phyloP scores from a whole-genome alignment of 1,140 invertebrate species.

The Pachypsylla venusta region DNA sequence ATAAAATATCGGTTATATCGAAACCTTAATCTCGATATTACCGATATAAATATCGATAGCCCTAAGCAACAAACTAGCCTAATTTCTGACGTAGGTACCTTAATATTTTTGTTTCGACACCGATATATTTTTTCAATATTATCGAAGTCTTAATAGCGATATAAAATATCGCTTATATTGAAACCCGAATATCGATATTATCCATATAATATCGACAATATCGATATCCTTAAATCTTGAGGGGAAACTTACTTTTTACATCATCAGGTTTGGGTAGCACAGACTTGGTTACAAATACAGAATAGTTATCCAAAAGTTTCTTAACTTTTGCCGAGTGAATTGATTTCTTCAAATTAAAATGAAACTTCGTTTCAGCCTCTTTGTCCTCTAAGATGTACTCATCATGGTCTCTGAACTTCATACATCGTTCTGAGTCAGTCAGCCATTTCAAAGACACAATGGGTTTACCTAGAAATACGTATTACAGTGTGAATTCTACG shows the following conservation, averaged over 20 bases:
- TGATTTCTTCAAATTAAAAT: conserved; percentile 31
- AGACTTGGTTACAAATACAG: conserved; percentile 30
- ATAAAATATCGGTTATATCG: no score
- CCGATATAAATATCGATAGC: no score
- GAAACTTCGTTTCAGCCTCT: conserved; percentile 30
- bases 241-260: conserved; percentile 31
- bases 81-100: neutral
- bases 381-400: conserved; percentile 32
- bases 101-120: neutral
- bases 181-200: neutral
- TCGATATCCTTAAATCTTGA: neutral
- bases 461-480: conserved; percentile 29
- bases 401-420: conserved; percentile 27
- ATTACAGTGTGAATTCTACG: no score
- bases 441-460: conserved; percentile 35
- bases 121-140: conserved; percentile 11
- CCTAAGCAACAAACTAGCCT: neutral
- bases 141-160: conserved; percentile 5
- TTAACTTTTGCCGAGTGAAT: conserved; percentile 28
- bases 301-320: conserved; percentile 30
- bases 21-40: no score
- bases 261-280: conserved; percentile 30
- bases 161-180: neutral
- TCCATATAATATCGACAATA: neutral
- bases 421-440: conserved; percentile 25